Evolutionary conservation across 2,797 vertebrate genomes (phyloP).

Genomic region (Pangasius krempfi): DNA sequence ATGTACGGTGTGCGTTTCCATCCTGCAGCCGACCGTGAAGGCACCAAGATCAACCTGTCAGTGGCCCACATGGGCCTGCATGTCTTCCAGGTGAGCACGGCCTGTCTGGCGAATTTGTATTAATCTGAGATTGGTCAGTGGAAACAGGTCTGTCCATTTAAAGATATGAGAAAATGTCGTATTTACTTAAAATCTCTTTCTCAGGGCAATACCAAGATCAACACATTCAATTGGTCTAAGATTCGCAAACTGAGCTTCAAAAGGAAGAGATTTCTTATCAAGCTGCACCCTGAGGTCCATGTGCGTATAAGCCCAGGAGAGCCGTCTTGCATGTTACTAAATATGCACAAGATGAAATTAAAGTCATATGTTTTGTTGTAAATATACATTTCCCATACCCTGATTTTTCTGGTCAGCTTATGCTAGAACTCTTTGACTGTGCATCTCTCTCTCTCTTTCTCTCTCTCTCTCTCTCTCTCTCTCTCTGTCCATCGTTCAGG

Average conservation of each 20-base stretch:
- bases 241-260: constrained; percentile 98
- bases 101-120: background rate
- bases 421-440: background rate
- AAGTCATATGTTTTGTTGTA: background rate
- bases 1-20: constrained; percentile 96
- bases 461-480: background rate
- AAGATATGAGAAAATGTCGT: background rate
- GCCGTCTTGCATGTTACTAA: background rate
- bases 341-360: constrained; percentile 16
- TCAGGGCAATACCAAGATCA: constrained; percentile 93
- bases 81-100: constrained; percentile 89
- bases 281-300: constrained; percentile 94
- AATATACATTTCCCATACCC: background rate
- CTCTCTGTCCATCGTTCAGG: constrained; percentile 70
- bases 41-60: constrained; percentile 91
- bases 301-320: constrained; percentile 71
- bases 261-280: constrained; percentile 94
- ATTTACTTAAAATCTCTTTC: constrained; percentile 20
- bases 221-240: constrained; percentile 99
- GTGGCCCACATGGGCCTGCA: constrained; percentile 94
- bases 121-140: background rate
- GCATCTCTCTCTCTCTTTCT: background rate
- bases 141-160: background rate
- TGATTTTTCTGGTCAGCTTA: constrained; percentile 14
- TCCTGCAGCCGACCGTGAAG: constrained; percentile 89